phyloP scores from a whole-genome alignment of 2,113 vertebrate species.

The Tachysurus fulvidraco region DNA sequence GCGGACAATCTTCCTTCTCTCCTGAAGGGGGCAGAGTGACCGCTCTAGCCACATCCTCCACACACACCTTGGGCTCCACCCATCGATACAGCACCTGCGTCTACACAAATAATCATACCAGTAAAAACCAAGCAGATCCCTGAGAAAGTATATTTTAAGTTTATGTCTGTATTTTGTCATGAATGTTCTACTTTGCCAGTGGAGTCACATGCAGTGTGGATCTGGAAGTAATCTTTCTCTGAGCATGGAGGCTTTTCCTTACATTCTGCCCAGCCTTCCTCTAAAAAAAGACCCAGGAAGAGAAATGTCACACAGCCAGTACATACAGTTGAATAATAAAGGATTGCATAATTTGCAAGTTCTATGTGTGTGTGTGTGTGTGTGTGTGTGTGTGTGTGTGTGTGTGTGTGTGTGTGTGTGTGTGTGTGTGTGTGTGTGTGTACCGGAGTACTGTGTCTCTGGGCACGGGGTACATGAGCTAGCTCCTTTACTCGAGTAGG shows the following conservation, averaged over 20 bases:
- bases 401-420: conserved; percentile 6
- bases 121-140: neutral
- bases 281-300: conserved; percentile 61
- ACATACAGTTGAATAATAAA: neutral
- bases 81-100: conserved; percentile 94
- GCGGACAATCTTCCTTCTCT: conserved; percentile 87
- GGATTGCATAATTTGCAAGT: neutral
- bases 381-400: too few species aligned
- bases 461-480: conserved; percentile 85
- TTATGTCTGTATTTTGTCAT: neutral
- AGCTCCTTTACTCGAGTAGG: conserved; percentile 87
- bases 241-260: conserved; percentile 82
- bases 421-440: conserved; percentile 14
- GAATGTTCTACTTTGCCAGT: conserved; percentile 84
- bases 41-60: conserved; percentile 78
- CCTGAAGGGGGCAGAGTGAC: conserved; percentile 84
- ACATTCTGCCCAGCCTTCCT: conserved; percentile 84
- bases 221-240: conserved; percentile 91
- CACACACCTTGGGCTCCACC: conserved; percentile 93
- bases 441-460: conserved; percentile 86
- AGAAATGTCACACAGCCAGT: neutral
- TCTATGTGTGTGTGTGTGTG: neutral
- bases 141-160: neutral
- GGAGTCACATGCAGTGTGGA: conserved; percentile 87
- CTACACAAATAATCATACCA: conserved; percentile 62